Percentiles rank a stretch among this genome's conserved stretches.
phyloP scores from a whole-genome alignment of 2,113 vertebrate genomes.

The Chitala chitala region DNA sequence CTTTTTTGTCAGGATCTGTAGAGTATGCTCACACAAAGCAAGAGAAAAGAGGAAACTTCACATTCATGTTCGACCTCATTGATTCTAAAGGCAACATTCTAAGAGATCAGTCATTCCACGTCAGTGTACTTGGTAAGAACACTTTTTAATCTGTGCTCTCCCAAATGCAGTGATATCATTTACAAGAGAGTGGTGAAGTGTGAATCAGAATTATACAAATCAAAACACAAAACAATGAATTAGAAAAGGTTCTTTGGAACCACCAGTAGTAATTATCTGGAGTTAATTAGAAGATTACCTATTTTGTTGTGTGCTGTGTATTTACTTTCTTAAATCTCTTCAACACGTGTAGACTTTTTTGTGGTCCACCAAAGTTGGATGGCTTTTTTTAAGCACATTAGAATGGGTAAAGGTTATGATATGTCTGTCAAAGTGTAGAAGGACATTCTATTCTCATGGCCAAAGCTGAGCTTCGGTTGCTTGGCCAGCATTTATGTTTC shows the following conservation, averaged over 20 bases:
- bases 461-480: neutral
- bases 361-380: neutral
- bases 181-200: neutral
- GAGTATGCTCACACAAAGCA: slow-evolving; percentile 76
- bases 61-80: slow-evolving; percentile 80
- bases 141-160: neutral
- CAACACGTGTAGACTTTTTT: neutral
- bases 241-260: too few relatives aligned
- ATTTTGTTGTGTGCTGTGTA: neutral
- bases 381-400: neutral
- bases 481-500: neutral
- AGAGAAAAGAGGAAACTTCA: slow-evolving; percentile 69
- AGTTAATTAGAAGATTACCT: neutral
- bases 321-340: neutral
- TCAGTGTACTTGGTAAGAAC: slow-evolving; percentile 74
- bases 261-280: neutral
- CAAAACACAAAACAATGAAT: too few relatives aligned
- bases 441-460: neutral
- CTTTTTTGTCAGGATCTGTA: slow-evolving; percentile 63
- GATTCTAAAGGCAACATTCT: slow-evolving; percentile 79
- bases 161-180: neutral
- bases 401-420: neutral
- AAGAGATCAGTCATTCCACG: slow-evolving; percentile 78
- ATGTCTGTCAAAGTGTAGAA: neutral
- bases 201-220: neutral